phyloP scores from a whole-genome alignment of 2,797 vertebrate genomes.

The Loriculus beryllinus region DNA sequence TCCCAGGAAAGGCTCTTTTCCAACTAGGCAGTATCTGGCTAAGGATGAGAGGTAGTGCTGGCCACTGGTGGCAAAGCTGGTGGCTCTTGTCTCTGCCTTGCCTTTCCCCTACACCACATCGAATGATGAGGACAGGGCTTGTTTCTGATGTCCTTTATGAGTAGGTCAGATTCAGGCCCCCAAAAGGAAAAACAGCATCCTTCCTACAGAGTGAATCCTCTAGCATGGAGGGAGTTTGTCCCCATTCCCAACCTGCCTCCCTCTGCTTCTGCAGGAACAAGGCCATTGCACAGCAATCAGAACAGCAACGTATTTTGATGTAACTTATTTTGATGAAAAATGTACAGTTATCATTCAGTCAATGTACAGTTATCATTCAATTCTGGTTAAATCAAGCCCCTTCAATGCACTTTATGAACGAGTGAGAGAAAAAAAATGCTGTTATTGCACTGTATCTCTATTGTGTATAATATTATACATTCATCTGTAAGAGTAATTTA shows the following conservation, averaged over 20 bases:
- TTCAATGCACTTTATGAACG: slow-evolving; percentile 70
- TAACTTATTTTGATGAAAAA: neutral
- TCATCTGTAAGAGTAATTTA: slow-evolving; percentile 87
- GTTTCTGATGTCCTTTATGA: neutral
- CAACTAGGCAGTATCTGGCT: neutral
- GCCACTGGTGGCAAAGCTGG: neutral
- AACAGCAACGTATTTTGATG: neutral
- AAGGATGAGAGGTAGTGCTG: neutral
- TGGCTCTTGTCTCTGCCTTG: neutral
- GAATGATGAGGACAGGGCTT: neutral
- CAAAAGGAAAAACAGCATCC: neutral
- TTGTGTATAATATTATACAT: slow-evolving; percentile 81
- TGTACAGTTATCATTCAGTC: neutral
- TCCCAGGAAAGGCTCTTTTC: neutral
- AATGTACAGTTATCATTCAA: neutral
- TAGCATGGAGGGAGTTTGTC: rapidly evolving
- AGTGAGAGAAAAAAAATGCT: slow-evolving; percentile 71
- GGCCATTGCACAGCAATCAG: neutral
- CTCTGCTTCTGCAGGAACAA: neutral
- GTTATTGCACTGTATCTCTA: slow-evolving; percentile 90
- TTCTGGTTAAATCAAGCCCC: slow-evolving; percentile 24
- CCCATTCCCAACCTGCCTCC: neutral
- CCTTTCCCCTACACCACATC: rapidly evolving
- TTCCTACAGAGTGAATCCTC: neutral
- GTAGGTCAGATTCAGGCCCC: neutral